phyloP scores from a whole-genome alignment of 2,797 vertebrate species.

The Glyptemys insculpta region DNA sequence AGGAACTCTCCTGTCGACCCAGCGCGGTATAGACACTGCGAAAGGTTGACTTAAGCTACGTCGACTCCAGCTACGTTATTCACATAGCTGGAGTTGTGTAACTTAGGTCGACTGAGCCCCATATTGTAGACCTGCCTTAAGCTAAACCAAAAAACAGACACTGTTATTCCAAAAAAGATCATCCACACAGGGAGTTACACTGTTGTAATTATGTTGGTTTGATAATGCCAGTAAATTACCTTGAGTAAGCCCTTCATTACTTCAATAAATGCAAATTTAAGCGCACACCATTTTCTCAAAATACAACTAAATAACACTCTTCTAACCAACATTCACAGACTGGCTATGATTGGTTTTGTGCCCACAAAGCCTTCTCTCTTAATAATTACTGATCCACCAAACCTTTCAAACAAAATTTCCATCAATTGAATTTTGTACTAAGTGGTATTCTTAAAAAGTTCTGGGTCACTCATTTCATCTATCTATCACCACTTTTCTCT shows the following conservation, averaged over 20 bases:
- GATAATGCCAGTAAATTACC: not conserved
- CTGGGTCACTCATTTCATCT: not conserved
- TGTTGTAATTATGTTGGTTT: not conserved
- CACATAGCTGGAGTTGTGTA: too few relatives aligned
- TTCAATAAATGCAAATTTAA: not conserved
- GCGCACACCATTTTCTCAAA: not conserved
- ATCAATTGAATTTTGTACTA: not conserved
- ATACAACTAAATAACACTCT: not conserved
- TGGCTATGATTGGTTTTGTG: not conserved
- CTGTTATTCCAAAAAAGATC: not conserved
- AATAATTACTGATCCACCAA: not conserved
- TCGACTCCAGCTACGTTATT: not conserved
- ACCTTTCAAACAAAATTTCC: not conserved
- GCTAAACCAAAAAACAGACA: not conserved
- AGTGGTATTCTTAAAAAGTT: not conserved
- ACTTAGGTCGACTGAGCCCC: too few relatives aligned
- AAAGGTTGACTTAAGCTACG: too few relatives aligned
- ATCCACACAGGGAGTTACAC: not conserved
- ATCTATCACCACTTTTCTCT: not conserved
- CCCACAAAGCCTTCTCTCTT: not conserved
- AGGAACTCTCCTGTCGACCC: too few relatives aligned
- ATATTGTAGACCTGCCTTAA: not conserved
- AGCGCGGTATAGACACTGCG: too few relatives aligned
- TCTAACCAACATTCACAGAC: not conserved
- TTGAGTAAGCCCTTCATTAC: not conserved